A percentile compares a stretch with the other conserved stretches of the same genome.
These are phyloP conservation scores for Willowsia nigromaculata DNA, from an alignment of 2,888 invertebrate genomes.

Conservation along the genomic window DNA sequence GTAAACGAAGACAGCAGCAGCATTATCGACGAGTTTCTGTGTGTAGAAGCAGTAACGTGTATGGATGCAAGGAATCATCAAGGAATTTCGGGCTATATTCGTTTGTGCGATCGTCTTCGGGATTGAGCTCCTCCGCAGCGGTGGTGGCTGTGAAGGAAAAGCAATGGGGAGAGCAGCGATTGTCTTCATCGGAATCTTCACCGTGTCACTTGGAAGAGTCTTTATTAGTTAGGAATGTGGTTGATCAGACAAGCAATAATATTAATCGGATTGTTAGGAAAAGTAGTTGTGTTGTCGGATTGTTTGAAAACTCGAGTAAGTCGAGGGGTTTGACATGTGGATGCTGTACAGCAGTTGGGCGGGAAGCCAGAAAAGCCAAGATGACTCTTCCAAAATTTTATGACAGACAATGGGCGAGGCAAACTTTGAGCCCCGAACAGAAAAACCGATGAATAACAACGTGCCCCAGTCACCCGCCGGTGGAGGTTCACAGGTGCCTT, in stretches of 20 bases:
- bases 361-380: conserved; percentile 70
- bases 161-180: conserved; percentile 21
- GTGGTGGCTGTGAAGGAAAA: conserved; percentile 33
- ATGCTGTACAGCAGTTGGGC: conserved; percentile 74
- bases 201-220: conserved; percentile 42
- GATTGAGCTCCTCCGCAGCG: conserved; percentile 11
- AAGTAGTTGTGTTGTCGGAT: conserved; percentile 55
- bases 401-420: conserved; percentile 68
- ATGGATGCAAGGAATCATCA: conserved; percentile 19
- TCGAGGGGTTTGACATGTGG: conserved; percentile 69
- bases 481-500: conserved; percentile 75
- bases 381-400: conserved; percentile 68
- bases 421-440: conserved; percentile 71
- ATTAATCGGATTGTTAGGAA: conserved; percentile 44
- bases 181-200: neutral
- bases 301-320: conserved; percentile 30
- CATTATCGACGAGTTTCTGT: conserved; percentile 28
- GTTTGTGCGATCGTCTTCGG: neutral
- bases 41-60: neutral
- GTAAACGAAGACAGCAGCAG: conserved; percentile 55
- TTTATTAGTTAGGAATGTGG: conserved; percentile 61
- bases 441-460: conserved; percentile 78
- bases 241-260: conserved; percentile 47
- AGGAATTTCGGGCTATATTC: neutral
- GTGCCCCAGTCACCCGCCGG: conserved; percentile 76